Percentiles rank a stretch among this genome's conserved stretches.
These are phyloP conservation scores for Cerceris ruficornis DNA, from an alignment of 2,888 invertebrate species.

Conservation along the genomic window DNA sequence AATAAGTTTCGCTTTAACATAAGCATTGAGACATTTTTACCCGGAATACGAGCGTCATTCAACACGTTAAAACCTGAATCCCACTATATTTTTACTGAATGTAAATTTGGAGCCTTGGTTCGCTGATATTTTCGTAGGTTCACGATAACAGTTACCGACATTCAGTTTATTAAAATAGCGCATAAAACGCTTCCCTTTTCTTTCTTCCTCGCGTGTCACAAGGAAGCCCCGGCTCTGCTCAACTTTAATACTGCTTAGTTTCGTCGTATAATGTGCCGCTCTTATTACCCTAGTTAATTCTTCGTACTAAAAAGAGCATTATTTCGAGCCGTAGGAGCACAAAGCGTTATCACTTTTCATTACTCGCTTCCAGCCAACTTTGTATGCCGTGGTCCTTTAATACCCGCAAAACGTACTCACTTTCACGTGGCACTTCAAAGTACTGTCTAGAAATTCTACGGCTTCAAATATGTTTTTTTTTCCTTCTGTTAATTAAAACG, in stretches of 20 bases:
- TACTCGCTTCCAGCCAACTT: constrained; percentile 30
- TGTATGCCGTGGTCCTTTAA: not conserved
- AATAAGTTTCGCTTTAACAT: no score
- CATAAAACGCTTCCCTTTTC: not conserved
- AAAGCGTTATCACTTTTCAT: constrained; percentile 52
- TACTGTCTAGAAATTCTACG: not conserved
- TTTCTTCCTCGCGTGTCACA: not conserved
- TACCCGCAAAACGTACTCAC: constrained; percentile 25
- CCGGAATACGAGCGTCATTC: no score
- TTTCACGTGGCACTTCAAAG: constrained; percentile 13
- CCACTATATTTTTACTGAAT: no score
- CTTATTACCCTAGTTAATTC: constrained; percentile 31
- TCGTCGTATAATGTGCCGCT: constrained; percentile 2
- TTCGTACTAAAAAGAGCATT: constrained; percentile 20
- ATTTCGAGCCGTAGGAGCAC: constrained; percentile 30
- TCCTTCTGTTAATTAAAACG: no score
- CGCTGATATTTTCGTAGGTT: no score
- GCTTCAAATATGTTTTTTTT: no score
- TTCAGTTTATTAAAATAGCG: no score
- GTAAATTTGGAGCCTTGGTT: no score
- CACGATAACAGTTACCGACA: no score
- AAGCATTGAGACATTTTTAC: no score
- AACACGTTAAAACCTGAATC: no score
- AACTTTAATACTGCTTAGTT: constrained; percentile 18
- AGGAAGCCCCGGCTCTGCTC: constrained; percentile 9